These are phyloP conservation scores for Tinamus guttatus DNA, from an alignment of 2,113 vertebrate species.

Conservation along the genomic window DNA sequence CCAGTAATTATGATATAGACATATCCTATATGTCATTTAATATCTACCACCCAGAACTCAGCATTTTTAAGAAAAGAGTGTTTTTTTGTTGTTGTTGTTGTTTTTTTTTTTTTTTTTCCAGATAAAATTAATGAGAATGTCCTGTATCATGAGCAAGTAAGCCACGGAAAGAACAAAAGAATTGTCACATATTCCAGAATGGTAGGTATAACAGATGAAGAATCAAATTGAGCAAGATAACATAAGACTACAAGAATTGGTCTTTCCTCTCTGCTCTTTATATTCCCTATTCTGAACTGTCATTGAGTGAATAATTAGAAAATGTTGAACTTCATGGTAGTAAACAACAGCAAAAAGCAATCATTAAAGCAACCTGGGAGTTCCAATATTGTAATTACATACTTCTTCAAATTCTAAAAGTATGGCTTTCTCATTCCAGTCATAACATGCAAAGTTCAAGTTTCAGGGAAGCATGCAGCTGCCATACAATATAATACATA, in stretches of 20 bases:
- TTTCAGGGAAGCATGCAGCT: not conserved
- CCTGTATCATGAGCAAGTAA: not conserved
- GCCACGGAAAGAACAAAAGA: constrained; percentile 1
- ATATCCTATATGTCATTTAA: not conserved
- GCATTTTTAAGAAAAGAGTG: not conserved
- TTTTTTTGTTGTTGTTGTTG: not conserved
- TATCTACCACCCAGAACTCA: not conserved
- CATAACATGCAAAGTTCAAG: not conserved
- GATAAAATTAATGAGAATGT: constrained; percentile 4
- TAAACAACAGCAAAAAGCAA: not conserved
- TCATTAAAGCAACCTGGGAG: not conserved
- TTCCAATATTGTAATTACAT: not conserved
- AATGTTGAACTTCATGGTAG: not conserved
- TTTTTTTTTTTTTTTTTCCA: not conserved
- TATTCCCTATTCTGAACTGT: not conserved
- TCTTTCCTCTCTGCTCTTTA: not conserved
- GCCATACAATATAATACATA: not conserved
- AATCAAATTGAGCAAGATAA: constrained; percentile 19
- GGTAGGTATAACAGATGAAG: constrained; percentile 17
- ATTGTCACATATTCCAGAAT: constrained; percentile 11
- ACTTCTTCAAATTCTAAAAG: not conserved
- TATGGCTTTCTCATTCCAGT: not conserved
- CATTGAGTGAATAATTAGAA: not conserved
- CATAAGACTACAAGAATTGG: not conserved
- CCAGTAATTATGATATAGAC: not conserved